Evolutionary conservation across 2,113 vertebrate genomes (phyloP), one percentile per base, ranked within the genome.

Genomic region (Caracal caracal): DNA sequence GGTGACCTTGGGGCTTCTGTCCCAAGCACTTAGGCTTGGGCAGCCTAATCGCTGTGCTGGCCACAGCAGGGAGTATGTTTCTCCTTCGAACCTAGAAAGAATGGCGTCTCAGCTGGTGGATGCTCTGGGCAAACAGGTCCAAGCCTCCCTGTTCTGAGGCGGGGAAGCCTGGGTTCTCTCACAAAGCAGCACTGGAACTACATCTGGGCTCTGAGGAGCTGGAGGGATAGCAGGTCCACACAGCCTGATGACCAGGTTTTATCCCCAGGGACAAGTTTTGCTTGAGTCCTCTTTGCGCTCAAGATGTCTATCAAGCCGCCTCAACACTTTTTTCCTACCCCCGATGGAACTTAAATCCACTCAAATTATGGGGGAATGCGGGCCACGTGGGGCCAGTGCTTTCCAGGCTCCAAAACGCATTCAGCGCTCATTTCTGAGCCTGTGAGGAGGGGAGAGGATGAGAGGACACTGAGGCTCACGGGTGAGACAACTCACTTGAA

Each of bases 231-330:
- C 2, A 12, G 13, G 26, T 3, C 43, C 49, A 11, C 7, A 30
- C 6, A 5, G 7, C 56, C 20, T 0, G 2, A 30, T 0, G 22
- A 12, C 63, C 70, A 10, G 30, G 24, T 35, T 22, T 11, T 5
- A n/a, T 9, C 24, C 59, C 16, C 0, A 1, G 87, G 78, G 12
- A 40, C 59, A 17, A 8, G 5, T 37, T 47, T 15, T 33, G 10
- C 20, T 20, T 13, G 11, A 40, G 56, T 56, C 28, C 0, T 6
- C 26, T 79, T 56, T 0, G 1, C 37, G 24, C 17, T 30, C 24
- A 61, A 51, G 43, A 26, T 0, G 4, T 6, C 3, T 47, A 26
- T 9, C n/a, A 17, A 66, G 40, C 28, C 35, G 20, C 71, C 65
- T 28, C 10, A 10, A 5, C 19, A 6, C 19, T 8, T 28, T 56